Base-by-base conservation (phyloP, 2,888 invertebrate genomes). In the Biston stratarius region DNA sequence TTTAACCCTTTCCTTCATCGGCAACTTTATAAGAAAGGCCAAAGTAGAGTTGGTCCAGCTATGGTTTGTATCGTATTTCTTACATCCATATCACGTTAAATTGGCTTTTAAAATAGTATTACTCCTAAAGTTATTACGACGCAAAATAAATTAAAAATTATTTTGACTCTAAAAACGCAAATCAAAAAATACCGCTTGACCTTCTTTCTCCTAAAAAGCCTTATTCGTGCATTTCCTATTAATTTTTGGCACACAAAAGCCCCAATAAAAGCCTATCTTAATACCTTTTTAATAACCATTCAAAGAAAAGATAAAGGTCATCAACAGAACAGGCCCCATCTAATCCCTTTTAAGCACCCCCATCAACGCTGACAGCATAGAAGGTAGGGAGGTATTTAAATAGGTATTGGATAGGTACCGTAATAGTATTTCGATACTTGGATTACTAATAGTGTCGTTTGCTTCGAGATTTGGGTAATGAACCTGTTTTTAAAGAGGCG, bases 281-380 rank as follows among this genome's bases (percentile, higher is more conserved):
- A 67, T 58, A 57, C 57, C 56, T 48, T 61, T 47, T 67, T 61
- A 61, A 66, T 66, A 66, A 52, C 52, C 66, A 56, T 38, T 34
- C 33, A 52, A 61, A 61, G 61, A 61, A 67, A 67, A 66, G 61
- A 66, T 66, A 66, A 66, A 67, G 53, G 53, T 44, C 62, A 57
- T 62, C 53, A 59, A 47, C 44, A 53, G 58, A 58, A 52, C 58
- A 36, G 51, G 61, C 55, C 52, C 49, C 45, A 55, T 60, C 38
- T 62, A 61, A 67, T 59, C 66, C 61, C 12, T 42, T 49, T 24
- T 59, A 59, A 59, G 47, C 38, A 49, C 59, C 34, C 55, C 59
- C 40, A 59, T 59, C 59, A 49, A 42, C 49, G 24, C 52, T 53
- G 36, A 38, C 34, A 14, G 52, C 8, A 14, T n/a, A 52, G 14